A percentile compares a stretch with the other conserved stretches of the same genome.
These are phyloP conservation scores for Druon quercuslanigerum DNA, from an alignment of 1,140 invertebrate genomes.

Conservation along the genomic window DNA sequence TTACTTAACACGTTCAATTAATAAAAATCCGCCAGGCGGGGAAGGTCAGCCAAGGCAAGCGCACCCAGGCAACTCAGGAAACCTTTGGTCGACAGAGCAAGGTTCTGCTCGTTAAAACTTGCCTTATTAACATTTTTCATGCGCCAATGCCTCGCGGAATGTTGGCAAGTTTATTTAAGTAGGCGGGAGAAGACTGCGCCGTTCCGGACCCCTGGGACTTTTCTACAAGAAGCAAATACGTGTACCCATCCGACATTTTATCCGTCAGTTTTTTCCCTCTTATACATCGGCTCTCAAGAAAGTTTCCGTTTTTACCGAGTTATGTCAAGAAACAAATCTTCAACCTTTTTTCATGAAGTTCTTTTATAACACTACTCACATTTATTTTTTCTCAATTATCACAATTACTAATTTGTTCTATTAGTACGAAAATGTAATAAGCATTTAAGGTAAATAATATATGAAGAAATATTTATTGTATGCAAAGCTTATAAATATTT, in stretches of 20 bases:
- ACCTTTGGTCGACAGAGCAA: slow-evolving; percentile 42
- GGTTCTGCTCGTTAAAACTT: slow-evolving; percentile 70
- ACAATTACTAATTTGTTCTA: neutral
- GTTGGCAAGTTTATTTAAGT: slow-evolving; percentile 67
- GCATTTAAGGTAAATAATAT: too few relatives aligned
- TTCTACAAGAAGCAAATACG: slow-evolving; percentile 45
- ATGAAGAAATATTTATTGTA: too few relatives aligned
- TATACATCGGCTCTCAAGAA: slow-evolving; percentile 44
- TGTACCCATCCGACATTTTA: slow-evolving; percentile 52
- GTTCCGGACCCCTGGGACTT: slow-evolving; percentile 36
- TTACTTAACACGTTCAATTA: slow-evolving; percentile 48
- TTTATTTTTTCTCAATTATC: slow-evolving; percentile 41
- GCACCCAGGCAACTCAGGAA: slow-evolving; percentile 9
- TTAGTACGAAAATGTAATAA: neutral
- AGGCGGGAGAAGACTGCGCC: slow-evolving; percentile 45
- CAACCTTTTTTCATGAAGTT: slow-evolving; percentile 47
- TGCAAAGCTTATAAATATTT: too few relatives aligned
- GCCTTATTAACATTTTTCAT: slow-evolving; percentile 74
- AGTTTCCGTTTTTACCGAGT: slow-evolving; percentile 44
- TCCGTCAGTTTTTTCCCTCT: slow-evolving; percentile 52
- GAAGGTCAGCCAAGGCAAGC: slow-evolving; percentile 43
- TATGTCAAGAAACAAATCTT: slow-evolving; percentile 53
- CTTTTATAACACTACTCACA: slow-evolving; percentile 11
- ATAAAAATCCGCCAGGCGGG: slow-evolving; percentile 53
- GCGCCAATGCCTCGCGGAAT: slow-evolving; percentile 67